Percentiles rank a stretch among this genome's conserved stretches.
Conservation (phyloP, 1,140 invertebrate genomes). For the Mya arenaria region DNA sequence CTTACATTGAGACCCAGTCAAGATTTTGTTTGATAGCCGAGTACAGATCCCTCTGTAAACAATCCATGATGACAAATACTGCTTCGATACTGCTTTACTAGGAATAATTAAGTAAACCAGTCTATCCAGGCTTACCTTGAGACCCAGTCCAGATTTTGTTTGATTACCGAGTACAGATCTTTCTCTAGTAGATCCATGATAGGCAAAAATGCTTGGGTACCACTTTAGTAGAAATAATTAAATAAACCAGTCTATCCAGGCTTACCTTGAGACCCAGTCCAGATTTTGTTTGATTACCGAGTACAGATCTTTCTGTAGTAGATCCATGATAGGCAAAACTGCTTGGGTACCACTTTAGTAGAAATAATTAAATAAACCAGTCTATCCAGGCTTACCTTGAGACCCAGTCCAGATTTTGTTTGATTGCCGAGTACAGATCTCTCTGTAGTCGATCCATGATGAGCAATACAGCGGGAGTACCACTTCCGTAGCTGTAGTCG, state of each 20-base stretch:
- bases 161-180: constrained; percentile 92
- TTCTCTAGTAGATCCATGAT: constrained; percentile 87
- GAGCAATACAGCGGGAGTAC: constrained; percentile 89
- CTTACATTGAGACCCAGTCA: constrained; percentile 85
- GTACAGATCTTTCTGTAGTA: constrained; percentile 89
- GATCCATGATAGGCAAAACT: constrained; percentile 89
- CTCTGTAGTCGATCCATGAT: constrained; percentile 87
- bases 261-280: constrained; percentile 85
- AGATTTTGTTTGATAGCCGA: constrained; percentile 89
- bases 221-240: constrained; percentile 88
- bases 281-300: constrained; percentile 89
- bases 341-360: too few species aligned
- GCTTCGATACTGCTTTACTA: too few species aligned
- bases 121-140: constrained; percentile 76
- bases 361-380: too few species aligned
- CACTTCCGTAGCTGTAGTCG: constrained; percentile 88
- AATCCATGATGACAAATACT: constrained; percentile 89
- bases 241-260: too few species aligned
- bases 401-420: constrained; percentile 88
- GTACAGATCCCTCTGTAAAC: constrained; percentile 89
- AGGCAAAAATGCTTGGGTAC: constrained; percentile 89
- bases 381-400: constrained; percentile 76
- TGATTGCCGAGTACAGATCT: constrained; percentile 92
- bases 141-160: constrained; percentile 88
- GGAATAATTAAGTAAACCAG: too few species aligned